A percentile compares a stretch with the other conserved stretches of the same genome.
Evolutionary conservation across 2,113 vertebrate genomes (phyloP).

Genomic region (Dipodomys ordii): DNA sequence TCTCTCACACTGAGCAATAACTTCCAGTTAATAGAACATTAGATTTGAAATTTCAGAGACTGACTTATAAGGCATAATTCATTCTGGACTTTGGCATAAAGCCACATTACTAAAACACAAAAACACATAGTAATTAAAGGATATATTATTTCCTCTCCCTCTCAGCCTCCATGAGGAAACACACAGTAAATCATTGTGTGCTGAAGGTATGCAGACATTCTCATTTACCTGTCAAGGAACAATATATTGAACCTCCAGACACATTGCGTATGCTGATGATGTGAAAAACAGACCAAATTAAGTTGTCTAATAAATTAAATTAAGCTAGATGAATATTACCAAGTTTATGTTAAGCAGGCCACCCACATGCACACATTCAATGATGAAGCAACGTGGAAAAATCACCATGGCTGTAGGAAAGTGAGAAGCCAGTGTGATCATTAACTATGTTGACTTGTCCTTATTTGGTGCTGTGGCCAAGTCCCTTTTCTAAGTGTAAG

Average conservation of each 20-base stretch:
- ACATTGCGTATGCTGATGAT: not conserved
- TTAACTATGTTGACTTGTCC: not conserved
- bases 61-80: not conserved
- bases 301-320: not conserved
- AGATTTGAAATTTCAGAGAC: not conserved
- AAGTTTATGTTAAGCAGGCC: not conserved
- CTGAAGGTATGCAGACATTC: conserved; percentile 8
- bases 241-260: not conserved
- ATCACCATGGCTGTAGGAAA: not conserved
- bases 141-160: not conserved
- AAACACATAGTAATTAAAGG: not conserved
- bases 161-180: not conserved
- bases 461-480: not conserved
- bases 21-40: not conserved
- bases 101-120: conserved; percentile 3
- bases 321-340: not conserved
- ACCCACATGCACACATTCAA: not conserved
- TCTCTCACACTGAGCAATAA: not conserved
- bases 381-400: not conserved
- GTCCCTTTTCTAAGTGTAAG: not conserved
- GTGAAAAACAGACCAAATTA: conserved; percentile 21
- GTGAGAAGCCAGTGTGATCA: not conserved
- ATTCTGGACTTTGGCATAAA: conserved; percentile 17
- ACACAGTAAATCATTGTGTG: not conserved
- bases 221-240: not conserved